Conservation (phyloP, 37 sponge, comb jelly and placozoan species). For the Halisarca cf. caerulea region DNA sequence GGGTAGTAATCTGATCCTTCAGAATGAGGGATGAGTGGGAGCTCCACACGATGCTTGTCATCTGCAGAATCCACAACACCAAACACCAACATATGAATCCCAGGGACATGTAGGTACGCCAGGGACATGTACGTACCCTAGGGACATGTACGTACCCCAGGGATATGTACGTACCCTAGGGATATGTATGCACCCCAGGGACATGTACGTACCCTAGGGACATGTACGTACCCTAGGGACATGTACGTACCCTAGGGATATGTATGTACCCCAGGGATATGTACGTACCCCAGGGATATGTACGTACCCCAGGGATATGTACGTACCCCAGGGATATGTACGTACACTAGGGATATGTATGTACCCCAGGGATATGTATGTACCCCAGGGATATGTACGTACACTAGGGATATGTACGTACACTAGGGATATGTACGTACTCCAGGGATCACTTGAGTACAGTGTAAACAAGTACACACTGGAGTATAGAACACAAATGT, state of each 20-base stretch:
- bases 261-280: neutral
- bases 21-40: neutral
- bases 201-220: neutral
- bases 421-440: neutral
- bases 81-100: no score
- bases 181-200: neutral
- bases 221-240: neutral
- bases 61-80: no score
- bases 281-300: neutral
- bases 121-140: neutral
- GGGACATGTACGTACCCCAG: neutral
- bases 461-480: neutral
- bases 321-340: neutral
- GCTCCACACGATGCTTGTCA: neutral
- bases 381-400: neutral
- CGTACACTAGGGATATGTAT: neutral
- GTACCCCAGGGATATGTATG: neutral
- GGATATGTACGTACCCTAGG: neutral
- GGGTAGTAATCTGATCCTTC: neutral
- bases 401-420: neutral
- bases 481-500: neutral
- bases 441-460: neutral
- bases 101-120: no score
- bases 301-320: neutral
- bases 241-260: neutral